Conservation (phyloP, 2,888 invertebrate genomes). For the Laspeyria flexula region DNA sequence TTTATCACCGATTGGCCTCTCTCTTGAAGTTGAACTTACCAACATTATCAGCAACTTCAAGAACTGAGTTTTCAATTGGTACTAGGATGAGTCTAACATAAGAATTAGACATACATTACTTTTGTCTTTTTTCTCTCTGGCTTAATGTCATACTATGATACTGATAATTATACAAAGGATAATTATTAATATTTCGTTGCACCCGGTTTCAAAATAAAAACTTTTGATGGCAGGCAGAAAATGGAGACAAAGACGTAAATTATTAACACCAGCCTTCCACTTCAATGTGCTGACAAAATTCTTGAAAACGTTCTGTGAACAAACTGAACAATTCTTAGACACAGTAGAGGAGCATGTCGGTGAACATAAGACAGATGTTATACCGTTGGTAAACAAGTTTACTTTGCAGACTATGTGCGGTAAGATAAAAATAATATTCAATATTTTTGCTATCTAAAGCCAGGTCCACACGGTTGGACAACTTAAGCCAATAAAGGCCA, state of each 20-base stretch:
- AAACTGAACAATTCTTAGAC: slow-evolving; percentile 53
- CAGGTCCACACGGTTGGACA: slow-evolving; percentile 31
- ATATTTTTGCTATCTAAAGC: background rate
- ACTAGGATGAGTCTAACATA: too few species aligned
- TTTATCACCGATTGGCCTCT: too few species aligned
- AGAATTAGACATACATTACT: too few species aligned
- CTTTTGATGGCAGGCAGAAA: slow-evolving; percentile 58
- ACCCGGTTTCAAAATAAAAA: too few species aligned
- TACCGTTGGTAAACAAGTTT: slow-evolving; percentile 72
- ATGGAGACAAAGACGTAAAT: slow-evolving; percentile 73
- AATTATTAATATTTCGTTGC: too few species aligned
- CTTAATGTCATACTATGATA: too few species aligned
- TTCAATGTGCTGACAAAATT: slow-evolving; percentile 72
- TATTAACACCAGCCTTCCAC: slow-evolving; percentile 79
- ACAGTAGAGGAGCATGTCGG: slow-evolving; percentile 31
- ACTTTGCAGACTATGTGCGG: slow-evolving; percentile 54
- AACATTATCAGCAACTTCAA: too few species aligned
- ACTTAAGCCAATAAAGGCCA: too few species aligned
- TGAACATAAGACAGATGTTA: slow-evolving; percentile 64
- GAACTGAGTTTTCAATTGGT: too few species aligned
- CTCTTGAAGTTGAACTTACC: too few species aligned
- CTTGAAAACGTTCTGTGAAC: slow-evolving; percentile 60
- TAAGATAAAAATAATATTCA: slow-evolving; percentile 44
- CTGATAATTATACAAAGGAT: too few species aligned
- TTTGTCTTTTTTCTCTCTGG: too few species aligned